Evolutionary conservation across 2,797 vertebrate genomes (phyloP).

Genomic region (Mormyrus proboscirostris): DNA sequence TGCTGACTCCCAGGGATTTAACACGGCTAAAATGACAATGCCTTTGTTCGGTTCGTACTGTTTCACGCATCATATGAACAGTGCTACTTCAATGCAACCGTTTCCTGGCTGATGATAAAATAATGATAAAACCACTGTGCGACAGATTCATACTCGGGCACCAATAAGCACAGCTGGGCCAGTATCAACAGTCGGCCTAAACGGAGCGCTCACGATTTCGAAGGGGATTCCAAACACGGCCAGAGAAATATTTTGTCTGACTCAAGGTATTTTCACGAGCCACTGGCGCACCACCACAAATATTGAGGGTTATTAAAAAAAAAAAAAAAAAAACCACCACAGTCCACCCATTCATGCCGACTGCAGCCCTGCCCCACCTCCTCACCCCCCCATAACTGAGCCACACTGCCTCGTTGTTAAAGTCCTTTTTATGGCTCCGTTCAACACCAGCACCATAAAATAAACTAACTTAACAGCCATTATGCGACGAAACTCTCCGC

Average conservation of each 20-base stretch:
- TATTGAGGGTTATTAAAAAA: background rate
- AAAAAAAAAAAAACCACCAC: background rate
- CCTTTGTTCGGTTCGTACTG: background rate
- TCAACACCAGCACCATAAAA: constrained; percentile 26
- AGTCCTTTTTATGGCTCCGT: constrained; percentile 16
- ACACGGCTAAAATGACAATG: background rate
- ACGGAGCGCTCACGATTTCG: background rate
- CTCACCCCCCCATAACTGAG: background rate
- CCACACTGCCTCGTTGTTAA: constrained; percentile 33
- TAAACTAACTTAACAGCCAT: constrained; percentile 27
- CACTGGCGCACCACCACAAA: background rate
- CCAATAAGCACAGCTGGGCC: background rate
- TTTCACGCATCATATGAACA: background rate
- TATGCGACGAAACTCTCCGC: constrained; percentile 21
- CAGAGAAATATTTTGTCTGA: background rate
- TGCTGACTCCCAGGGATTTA: background rate
- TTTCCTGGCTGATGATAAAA: background rate
- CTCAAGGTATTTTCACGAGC: constrained; percentile 14
- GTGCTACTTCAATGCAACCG: background rate
- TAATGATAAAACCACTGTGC: background rate
- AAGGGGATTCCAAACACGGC: background rate
- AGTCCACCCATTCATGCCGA: constrained; percentile 25
- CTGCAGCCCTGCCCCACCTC: background rate
- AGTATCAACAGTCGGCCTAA: background rate
- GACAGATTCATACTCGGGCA: background rate